Evolutionary conservation across 2,797 vertebrate species (phyloP).

Genomic region (Gymnothorax reevesii): DNA sequence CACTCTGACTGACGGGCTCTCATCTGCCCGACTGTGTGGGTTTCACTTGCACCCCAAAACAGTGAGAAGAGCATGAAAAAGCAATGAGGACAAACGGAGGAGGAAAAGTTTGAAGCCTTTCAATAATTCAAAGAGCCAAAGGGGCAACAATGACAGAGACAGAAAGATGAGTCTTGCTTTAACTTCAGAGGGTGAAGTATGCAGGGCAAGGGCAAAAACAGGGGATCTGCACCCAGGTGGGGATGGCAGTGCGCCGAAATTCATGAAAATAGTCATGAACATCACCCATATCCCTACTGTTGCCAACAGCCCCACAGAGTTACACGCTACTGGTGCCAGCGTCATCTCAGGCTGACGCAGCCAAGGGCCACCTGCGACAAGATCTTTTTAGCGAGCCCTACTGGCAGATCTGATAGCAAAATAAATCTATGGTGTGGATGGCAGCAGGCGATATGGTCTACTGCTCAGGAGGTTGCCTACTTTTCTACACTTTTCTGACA

Average conservation of each 20-base stretch:
- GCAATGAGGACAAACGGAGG: conserved; percentile 29
- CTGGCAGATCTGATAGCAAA: not conserved
- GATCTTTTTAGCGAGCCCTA: not conserved
- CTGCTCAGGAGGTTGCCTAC: not conserved
- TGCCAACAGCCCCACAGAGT: not conserved
- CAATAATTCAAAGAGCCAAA: conserved; percentile 52
- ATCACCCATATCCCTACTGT: not conserved
- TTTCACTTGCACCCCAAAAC: not conserved
- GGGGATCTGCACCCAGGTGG: not conserved
- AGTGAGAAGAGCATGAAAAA: conserved; percentile 21
- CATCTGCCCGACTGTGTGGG: not conserved
- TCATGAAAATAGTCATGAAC: not conserved
- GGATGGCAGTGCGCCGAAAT: not conserved
- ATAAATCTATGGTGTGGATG: not conserved
- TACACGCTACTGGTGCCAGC: not conserved
- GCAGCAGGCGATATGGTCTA: not conserved
- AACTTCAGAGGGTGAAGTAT: not conserved
- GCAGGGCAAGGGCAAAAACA: not conserved
- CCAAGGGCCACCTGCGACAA: not conserved
- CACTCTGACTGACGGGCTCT: not conserved
- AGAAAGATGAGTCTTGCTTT: not conserved
- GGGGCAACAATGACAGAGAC: not conserved
- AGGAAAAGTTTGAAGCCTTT: conserved; percentile 28
- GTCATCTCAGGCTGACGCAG: not conserved
- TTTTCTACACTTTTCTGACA: not conserved